Conservation (phyloP, 2,888 invertebrate species). For the Mamestra brassicae region DNA sequence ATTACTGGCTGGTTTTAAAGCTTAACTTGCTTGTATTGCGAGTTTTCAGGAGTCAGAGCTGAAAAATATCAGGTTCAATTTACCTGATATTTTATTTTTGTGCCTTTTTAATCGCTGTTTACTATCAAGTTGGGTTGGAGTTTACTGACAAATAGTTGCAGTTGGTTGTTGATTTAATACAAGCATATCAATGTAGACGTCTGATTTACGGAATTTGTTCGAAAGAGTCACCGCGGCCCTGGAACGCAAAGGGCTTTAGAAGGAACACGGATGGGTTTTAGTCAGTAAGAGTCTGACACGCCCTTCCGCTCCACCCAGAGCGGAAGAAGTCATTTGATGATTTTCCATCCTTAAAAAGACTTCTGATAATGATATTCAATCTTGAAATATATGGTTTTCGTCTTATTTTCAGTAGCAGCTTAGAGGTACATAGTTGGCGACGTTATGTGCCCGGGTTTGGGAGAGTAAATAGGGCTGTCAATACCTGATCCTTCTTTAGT, state of each 20-base stretch:
- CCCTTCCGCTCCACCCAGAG: too few relatives aligned
- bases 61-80: slow-evolving; percentile 29
- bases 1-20: slow-evolving; percentile 61
- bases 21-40: slow-evolving; percentile 47
- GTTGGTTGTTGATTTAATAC: background rate
- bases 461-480: background rate
- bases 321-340: too few relatives aligned
- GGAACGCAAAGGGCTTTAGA: too few relatives aligned
- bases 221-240: too few relatives aligned
- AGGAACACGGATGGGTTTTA: too few relatives aligned
- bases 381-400: background rate
- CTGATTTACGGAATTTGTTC: background rate
- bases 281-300: too few relatives aligned
- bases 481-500: too few relatives aligned
- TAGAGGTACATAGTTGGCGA: background rate
- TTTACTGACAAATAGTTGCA: slow-evolving; percentile 10
- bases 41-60: slow-evolving; percentile 27
- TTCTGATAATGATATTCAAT: background rate
- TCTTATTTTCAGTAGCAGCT: background rate
- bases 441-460: background rate
- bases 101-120: slow-evolving; percentile 9
- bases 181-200: background rate
- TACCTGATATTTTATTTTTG: slow-evolving; percentile 29
- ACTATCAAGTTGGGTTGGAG: background rate
- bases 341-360: too few relatives aligned